phyloP scores from a whole-genome alignment of 2,888 invertebrate genomes.

The Cremastinae sp. region DNA sequence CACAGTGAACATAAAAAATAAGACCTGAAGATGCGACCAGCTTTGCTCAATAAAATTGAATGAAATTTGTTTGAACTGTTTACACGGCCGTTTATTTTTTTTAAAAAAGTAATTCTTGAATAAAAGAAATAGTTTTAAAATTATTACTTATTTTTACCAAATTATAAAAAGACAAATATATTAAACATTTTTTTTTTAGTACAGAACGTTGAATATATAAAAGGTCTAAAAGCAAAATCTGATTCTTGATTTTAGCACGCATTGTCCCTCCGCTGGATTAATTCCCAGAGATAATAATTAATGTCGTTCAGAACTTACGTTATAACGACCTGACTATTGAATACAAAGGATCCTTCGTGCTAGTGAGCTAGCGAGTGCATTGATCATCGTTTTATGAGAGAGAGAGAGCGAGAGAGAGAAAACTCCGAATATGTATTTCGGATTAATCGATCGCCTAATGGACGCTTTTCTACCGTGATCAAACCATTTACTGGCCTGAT shows the following conservation, averaged over 20 bases:
- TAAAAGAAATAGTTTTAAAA: too few relatives aligned
- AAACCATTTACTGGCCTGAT: constrained; percentile 9
- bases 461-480: constrained; percentile 71
- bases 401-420: background rate
- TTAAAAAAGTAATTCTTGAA: too few relatives aligned
- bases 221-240: too few relatives aligned
- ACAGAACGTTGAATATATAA: too few relatives aligned
- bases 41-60: background rate
- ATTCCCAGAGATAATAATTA: constrained; percentile 60
- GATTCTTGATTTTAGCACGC: background rate
- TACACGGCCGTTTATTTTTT: too few relatives aligned
- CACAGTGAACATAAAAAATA: background rate
- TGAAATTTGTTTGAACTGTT: background rate
- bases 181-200: too few relatives aligned
- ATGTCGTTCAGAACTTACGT: constrained; percentile 59
- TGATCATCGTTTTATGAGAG: background rate
- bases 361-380: too few relatives aligned
- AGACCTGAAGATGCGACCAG: background rate
- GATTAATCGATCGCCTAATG: constrained; percentile 62
- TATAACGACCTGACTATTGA: constrained; percentile 52
- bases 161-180: too few relatives aligned
- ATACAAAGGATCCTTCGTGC: too few relatives aligned
- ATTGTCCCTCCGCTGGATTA: constrained; percentile 36
- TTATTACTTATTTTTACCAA: too few relatives aligned
- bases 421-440: constrained; percentile 23